A percentile compares a stretch with the other conserved stretches of the same genome.
phyloP scores from a whole-genome alignment of 2,113 vertebrate genomes.

The Eidolon helvum region DNA sequence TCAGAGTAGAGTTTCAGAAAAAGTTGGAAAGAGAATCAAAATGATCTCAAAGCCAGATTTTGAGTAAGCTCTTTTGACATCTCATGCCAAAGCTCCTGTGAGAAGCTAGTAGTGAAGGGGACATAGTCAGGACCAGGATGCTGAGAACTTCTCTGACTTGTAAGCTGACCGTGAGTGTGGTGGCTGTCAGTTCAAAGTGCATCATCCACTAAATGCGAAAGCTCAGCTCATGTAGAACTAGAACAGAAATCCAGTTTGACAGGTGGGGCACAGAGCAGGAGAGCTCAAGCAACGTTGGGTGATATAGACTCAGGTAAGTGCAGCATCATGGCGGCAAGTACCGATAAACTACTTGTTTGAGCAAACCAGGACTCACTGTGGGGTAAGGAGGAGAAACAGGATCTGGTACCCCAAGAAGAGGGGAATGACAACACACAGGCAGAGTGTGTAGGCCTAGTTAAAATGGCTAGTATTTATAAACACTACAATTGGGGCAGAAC shows the following conservation, averaged over 20 bases:
- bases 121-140: neutral
- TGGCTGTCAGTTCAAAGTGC: neutral
- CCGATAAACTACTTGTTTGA: neutral
- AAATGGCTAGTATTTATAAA: neutral
- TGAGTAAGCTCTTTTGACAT: neutral
- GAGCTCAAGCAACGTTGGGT: too few relatives aligned
- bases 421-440: neutral
- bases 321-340: rapidly evolving
- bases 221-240: neutral
- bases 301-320: neutral
- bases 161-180: neutral
- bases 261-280: neutral
- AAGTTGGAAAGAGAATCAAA: neutral
- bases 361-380: neutral
- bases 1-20: neutral
- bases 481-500: neutral
- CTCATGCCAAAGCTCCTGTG: neutral
- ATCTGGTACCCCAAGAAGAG: neutral
- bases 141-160: neutral
- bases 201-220: neutral
- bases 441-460: neutral
- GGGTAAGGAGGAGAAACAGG: neutral
- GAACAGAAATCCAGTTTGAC: neutral
- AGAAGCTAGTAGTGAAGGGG: neutral
- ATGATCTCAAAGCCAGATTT: neutral